A percentile compares a stretch with the other conserved stretches of the same genome.
Conservation (phyloP, 2,797 vertebrate genomes). For the Hydrocynus forskahlii region DNA sequence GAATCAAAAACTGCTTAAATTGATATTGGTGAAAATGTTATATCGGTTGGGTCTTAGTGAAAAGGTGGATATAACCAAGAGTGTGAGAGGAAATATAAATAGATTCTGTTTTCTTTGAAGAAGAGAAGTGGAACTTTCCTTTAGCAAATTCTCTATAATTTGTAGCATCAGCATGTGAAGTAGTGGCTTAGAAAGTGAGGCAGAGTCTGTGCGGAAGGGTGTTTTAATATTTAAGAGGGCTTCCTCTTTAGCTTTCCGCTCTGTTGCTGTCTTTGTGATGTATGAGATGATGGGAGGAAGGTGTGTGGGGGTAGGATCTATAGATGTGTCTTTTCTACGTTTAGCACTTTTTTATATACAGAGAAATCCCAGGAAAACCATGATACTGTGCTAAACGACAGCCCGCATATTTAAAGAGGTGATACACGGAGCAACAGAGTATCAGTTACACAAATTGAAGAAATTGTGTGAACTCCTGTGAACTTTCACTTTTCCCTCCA, state of each 20-base stretch:
- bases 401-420: too few species aligned
- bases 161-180: not conserved
- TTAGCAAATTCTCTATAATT: not conserved
- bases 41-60: not conserved
- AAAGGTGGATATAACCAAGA: not conserved
- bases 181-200: not conserved
- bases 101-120: not conserved
- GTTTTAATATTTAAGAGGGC: conserved; percentile 50
- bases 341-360: conserved; percentile 3
- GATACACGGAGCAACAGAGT: too few species aligned
- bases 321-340: not conserved
- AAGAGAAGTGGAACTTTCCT: not conserved
- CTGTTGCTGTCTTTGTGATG: conserved; percentile 37
- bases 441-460: not conserved
- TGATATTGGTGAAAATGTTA: too few species aligned
- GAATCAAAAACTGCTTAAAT: not conserved
- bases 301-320: not conserved
- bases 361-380: not conserved
- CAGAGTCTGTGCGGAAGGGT: not conserved
- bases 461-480: not conserved
- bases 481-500: too few species aligned
- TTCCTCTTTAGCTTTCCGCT: conserved; percentile 25
- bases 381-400: conserved; percentile 3
- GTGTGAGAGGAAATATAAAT: not conserved
- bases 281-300: conserved; percentile 21